phyloP scores from a whole-genome alignment of 2,888 invertebrate genomes.

The Piscicola geometra region DNA sequence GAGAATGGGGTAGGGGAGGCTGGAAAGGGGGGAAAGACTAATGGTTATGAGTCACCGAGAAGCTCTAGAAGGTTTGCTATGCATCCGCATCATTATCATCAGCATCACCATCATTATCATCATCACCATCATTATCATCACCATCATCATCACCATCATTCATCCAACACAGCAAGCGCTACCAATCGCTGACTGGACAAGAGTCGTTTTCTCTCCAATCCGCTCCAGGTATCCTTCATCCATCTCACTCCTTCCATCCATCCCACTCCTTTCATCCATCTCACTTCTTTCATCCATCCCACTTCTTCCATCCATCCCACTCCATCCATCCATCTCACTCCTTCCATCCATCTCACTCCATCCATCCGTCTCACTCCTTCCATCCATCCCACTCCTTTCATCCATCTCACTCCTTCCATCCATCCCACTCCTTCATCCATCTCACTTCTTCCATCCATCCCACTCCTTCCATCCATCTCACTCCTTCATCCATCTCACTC shows the following conservation, averaged over 20 bases:
- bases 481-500: too few relatives aligned
- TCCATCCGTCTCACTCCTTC: too few relatives aligned
- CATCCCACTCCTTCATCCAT: too few relatives aligned
- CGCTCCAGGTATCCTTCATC: neutral
- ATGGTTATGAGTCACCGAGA: slow-evolving; percentile 37
- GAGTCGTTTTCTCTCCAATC: slow-evolving; percentile 44
- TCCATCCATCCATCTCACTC: neutral
- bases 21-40: slow-evolving; percentile 9
- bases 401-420: too few relatives aligned
- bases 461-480: too few relatives aligned
- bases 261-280: neutral
- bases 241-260: neutral
- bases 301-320: neutral
- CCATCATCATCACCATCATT: neutral
- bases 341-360: neutral
- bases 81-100: neutral
- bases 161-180: slow-evolving; percentile 39
- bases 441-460: too few relatives aligned
- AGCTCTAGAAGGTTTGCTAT: slow-evolving; percentile 19
- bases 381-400: too few relatives aligned
- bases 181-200: slow-evolving; percentile 50
- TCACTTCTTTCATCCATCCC: neutral
- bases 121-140: neutral
- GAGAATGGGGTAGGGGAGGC: neutral
- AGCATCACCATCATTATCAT: neutral